Base-by-base conservation (phyloP, 1,140 invertebrate genomes). In the Sarcophaga bullata region DNA sequence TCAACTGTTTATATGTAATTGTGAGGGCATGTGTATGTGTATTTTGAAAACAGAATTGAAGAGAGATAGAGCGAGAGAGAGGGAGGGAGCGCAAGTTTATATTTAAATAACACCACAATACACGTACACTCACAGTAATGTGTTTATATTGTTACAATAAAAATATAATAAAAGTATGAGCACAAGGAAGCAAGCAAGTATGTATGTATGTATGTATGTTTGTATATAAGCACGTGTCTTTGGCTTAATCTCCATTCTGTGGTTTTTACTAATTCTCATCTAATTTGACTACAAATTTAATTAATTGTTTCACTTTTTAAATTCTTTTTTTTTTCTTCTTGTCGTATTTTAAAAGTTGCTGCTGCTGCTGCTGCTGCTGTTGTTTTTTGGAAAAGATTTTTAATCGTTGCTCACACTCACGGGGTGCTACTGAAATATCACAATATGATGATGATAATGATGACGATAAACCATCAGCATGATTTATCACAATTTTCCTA, bases 201-300 rank as follows among this genome's bases (percentile, higher is more conserved):
- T 76, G 10, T n/a, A 2, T 46, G 8, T 9, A 19, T 78, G 47
- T 50, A 48, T 48, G 46, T 48, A 15, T 75, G 47, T 50, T 1
- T 52, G n/a, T 50, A 5, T 78, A 17, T 50, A 13, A 50, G 48
- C 46, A 46, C 46, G 73, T 46, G 37, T 47, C 19, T 47, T 10
- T 48, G 47, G 17, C 62, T 68, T 68, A 68, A 68, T 68, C 62
- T n/a, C 62, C 49, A n/a, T 73, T 76, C 49, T 76, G 73, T 47
- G 73, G 73, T 47, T 78, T 50, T 78, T 17, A 19, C 75, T 78
- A 78, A 78, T 78, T 78, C 50, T 78, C 75, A 78, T 50, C 75
- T 78, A 78, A 78, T 78, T 78, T 78, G 75, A 78, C 75, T 78
- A 78, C 49, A 78, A 78, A 78, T 78, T 78, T 78, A 78, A 78